Evolutionary conservation across 2,888 invertebrate species (phyloP).

Genomic region (Ophioninae sp.): DNA sequence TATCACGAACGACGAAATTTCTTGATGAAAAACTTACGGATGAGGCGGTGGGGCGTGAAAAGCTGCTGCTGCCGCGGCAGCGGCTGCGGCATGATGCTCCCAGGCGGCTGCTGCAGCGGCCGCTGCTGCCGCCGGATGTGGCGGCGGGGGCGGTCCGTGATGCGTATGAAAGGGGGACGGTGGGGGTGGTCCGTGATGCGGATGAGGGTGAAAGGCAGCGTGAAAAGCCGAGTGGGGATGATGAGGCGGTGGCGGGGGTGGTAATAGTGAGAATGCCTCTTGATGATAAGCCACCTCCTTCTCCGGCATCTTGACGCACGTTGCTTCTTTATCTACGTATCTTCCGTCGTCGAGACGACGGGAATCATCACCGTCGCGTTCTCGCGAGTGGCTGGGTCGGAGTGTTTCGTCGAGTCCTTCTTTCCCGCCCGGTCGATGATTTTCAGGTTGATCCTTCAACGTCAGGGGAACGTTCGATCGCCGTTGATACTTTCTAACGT

Average conservation of each 20-base stretch:
- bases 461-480: conserved; percentile 37
- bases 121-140: conserved; percentile 68
- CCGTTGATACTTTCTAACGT: conserved; percentile 16
- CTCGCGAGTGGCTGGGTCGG: conserved; percentile 20
- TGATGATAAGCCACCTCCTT: conserved; percentile 85
- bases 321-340: conserved; percentile 45
- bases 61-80: conserved; percentile 84
- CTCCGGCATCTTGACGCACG: conserved; percentile 81
- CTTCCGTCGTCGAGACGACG: conserved; percentile 19
- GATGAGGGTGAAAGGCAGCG: conserved; percentile 80
- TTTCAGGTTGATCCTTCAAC: conserved; percentile 4
- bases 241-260: conserved; percentile 78
- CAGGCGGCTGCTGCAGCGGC: conserved; percentile 83
- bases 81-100: conserved; percentile 85
- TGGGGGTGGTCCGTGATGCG: conserved; percentile 81
- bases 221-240: conserved; percentile 79
- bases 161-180: conserved; percentile 82
- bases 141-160: conserved; percentile 76
- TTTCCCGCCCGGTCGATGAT: neutral
- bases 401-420: conserved; percentile 21
- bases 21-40: conserved; percentile 74
- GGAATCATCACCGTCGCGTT: conserved; percentile 27
- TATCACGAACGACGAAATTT: neutral
- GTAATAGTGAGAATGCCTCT: conserved; percentile 80
- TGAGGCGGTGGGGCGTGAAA: conserved; percentile 81